Conservation (phyloP, 2,113 vertebrate species). For the Tapirus terrestris region DNA sequence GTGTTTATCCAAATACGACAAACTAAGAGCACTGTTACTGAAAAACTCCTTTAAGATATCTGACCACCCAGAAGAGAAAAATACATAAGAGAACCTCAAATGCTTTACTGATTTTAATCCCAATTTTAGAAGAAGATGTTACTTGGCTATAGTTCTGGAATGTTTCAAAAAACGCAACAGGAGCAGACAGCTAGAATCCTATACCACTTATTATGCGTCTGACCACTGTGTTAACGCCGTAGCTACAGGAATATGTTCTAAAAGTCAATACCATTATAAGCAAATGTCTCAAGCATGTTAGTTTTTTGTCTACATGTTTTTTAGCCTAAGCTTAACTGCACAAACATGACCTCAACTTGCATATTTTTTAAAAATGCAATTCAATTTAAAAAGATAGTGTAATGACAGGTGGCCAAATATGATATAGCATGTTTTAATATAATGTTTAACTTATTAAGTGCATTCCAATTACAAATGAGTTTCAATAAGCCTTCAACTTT, state of each 20-base stretch:
- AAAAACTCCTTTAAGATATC: constrained; percentile 4
- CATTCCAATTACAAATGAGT: constrained; percentile 42
- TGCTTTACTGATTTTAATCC: constrained; percentile 13
- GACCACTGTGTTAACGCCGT: background rate
- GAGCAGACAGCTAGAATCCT: background rate
- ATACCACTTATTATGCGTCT: background rate
- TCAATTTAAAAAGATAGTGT: constrained; percentile 25
- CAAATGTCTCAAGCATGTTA: constrained; percentile 21
- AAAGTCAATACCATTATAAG: constrained; percentile 29
- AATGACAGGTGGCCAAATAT: constrained; percentile 33
- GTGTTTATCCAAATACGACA: background rate
- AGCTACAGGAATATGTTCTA: constrained; percentile 35
- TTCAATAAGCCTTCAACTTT: constrained; percentile 39
- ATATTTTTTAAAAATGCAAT: background rate
- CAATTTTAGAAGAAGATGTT: constrained; percentile 9
- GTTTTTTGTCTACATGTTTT: constrained; percentile 30
- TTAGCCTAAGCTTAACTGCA: constrained; percentile 12
- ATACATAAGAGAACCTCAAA: background rate
- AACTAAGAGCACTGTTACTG: background rate
- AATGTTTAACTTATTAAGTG: constrained; percentile 42
- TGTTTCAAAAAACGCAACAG: constrained; percentile 6
- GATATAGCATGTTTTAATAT: constrained; percentile 25
- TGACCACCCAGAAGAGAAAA: constrained; percentile 22
- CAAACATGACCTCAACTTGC: constrained; percentile 32
- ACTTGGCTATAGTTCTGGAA: background rate